Evolutionary conservation across 92 coral and sea anemone species (phyloP).

Genomic region (Zoanthus sociatus): DNA sequence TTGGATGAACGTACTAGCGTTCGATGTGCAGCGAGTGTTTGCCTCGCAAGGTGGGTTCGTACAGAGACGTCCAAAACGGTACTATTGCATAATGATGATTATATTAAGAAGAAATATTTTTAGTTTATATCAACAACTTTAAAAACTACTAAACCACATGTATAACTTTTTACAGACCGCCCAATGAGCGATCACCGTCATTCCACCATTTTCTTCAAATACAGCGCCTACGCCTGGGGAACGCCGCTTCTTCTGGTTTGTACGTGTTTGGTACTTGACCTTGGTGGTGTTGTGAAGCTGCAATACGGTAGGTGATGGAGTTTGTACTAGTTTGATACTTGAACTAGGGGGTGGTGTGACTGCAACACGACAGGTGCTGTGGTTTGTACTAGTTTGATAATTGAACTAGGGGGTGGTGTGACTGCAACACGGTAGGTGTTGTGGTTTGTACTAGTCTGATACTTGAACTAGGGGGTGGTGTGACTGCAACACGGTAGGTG

Average conservation of each 20-base stretch:
- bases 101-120: too few relatives aligned
- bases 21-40: conserved; percentile 31
- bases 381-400: background rate
- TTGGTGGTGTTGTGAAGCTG: background rate
- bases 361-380: background rate
- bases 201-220: conserved; percentile 10
- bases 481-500: background rate
- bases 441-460: background rate
- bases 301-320: background rate
- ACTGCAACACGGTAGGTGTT: background rate
- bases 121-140: too few relatives aligned
- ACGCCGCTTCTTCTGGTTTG: conserved; percentile 5
- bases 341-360: background rate
- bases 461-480: background rate
- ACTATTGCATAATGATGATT: background rate
- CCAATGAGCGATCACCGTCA: conserved; percentile 8
- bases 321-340: background rate
- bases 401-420: background rate
- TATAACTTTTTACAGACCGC: background rate
- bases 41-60: conserved; percentile 24
- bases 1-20: conserved; percentile 43
- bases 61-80: background rate
- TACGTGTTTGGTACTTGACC: conserved; percentile 10
- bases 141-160: background rate
- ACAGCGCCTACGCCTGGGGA: conserved; percentile 38